Base-by-base conservation (phyloP, 1,140 invertebrate genomes). In the Ceratosolen solmsi region DNA sequence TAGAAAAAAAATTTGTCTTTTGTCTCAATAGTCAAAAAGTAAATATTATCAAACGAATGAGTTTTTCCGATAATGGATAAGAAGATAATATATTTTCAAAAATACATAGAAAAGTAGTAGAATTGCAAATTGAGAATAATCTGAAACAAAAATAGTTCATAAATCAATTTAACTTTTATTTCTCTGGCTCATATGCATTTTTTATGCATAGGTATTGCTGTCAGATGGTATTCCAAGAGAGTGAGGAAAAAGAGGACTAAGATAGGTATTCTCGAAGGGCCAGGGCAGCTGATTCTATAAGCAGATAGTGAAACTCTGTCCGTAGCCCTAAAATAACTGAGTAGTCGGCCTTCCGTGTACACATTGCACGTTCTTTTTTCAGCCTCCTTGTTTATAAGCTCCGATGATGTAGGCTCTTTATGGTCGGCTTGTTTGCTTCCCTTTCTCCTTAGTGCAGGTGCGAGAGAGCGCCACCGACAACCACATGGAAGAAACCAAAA, bases 231-330 rank as follows among this genome's bases (percentile, higher is more conserved):
- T 56, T 77, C 79, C 63, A 25, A n/a, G 71, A 65, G 72, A 63
- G 27, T 25, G 38, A 38, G 25, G 2, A 22, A 46, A 54, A 79
- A 60, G 15, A 0, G n/a, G n/a, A n/a, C n/a, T n/a, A n/a, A n/a
- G n/a, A 25, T 27, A 54, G 27, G 71, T 17, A 41, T 65, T 38
- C 51, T 51, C 49, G n/a, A 33, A 1, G 2, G 8, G 13, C 17
- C n/a, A 58, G 5, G n/a, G 88, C 90, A 91, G 90, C 90, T 91
- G 90, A 90, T 91, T 91, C 89, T 87, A 90, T 90, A 91, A 90
- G 84, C 86, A 89, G 88, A 91, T 89, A 89, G 86, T 83, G 84
- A 86, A 87, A 86, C 86, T 88, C 86, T 87, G 84, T 84, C 9
- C n/a, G 7, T 1, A 27, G 85, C 82, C 87, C 86, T 89, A 89